Evolutionary conservation across 2,797 vertebrate genomes (phyloP).

Genomic region (Remorina albescens): DNA sequence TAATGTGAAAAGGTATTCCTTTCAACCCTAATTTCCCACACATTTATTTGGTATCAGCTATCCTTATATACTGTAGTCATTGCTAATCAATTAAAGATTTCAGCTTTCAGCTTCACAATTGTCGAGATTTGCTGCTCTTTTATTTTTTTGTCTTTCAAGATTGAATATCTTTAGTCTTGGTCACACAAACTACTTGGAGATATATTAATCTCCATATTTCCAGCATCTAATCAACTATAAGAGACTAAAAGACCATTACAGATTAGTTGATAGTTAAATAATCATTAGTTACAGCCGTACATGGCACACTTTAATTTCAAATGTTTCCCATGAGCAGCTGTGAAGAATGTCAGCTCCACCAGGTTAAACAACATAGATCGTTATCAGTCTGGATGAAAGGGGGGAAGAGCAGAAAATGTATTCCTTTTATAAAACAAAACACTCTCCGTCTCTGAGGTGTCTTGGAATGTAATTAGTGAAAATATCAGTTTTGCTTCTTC

Average conservation of each 20-base stretch:
- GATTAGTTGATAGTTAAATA: neutral
- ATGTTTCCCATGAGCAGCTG: neutral
- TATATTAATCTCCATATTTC: neutral
- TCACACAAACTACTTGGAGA: neutral
- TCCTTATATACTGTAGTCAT: too few relatives aligned
- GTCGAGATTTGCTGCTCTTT: too few relatives aligned
- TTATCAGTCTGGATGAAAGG: neutral
- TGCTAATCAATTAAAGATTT: too few relatives aligned
- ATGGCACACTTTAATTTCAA: neutral
- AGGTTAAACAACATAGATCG: neutral
- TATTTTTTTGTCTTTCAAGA: neutral
- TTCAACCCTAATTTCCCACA: too few relatives aligned
- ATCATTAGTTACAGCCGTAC: neutral
- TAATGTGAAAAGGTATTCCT: too few relatives aligned
- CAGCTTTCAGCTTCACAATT: too few relatives aligned
- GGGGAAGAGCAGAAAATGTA: too few relatives aligned
- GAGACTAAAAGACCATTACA: neutral
- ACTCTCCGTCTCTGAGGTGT: neutral
- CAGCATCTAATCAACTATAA: neutral
- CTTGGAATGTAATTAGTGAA: slow-evolving; percentile 1
- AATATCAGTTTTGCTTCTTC: slow-evolving; percentile 5
- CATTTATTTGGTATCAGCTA: too few relatives aligned
- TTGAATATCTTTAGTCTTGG: neutral
- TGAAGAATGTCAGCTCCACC: neutral
- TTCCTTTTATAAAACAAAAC: slow-evolving; percentile 28